phyloP scores from a whole-genome alignment of 2,797 vertebrate genomes.

The Atherinosoma microstoma region DNA sequence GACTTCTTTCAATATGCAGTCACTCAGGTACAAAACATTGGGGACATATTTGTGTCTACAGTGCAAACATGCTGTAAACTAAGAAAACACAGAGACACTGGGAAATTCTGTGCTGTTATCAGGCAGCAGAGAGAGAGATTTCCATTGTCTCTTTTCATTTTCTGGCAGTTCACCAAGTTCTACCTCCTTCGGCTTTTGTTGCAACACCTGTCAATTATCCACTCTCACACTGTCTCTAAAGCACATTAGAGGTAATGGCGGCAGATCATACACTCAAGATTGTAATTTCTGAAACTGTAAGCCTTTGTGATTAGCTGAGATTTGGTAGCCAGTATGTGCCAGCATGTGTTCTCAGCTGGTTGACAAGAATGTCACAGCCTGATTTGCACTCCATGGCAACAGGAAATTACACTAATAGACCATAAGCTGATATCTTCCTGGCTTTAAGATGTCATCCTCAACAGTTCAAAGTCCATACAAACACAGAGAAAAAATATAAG shows the following conservation, averaged over 20 bases:
- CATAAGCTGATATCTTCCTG: not conserved
- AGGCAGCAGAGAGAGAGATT: constrained; percentile 6
- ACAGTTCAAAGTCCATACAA: not conserved
- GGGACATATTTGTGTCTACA: constrained; percentile 35
- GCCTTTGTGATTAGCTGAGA: not conserved
- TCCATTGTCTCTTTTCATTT: constrained; percentile 3
- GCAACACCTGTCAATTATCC: constrained; percentile 10
- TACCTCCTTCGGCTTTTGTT: constrained; percentile 1
- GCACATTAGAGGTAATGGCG: not conserved
- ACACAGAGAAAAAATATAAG: not conserved
- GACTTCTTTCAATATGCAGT: constrained; percentile 54
- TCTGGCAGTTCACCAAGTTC: not conserved
- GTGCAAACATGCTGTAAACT: constrained; percentile 41
- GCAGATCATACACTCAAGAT: not conserved
- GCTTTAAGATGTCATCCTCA: not conserved
- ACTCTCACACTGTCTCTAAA: not conserved
- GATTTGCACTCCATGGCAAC: not conserved
- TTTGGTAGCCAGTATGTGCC: not conserved
- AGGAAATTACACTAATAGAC: not conserved
- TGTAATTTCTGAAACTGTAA: not conserved
- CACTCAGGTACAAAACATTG: constrained; percentile 59
- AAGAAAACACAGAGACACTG: constrained; percentile 9
- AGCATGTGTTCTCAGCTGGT: not conserved
- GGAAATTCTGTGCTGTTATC: constrained; percentile 21
- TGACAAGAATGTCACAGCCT: not conserved